Evolutionary conservation across 2,113 vertebrate species (phyloP), one percentile per base, ranked within the genome.

Genomic region (Xerus inauris): DNA sequence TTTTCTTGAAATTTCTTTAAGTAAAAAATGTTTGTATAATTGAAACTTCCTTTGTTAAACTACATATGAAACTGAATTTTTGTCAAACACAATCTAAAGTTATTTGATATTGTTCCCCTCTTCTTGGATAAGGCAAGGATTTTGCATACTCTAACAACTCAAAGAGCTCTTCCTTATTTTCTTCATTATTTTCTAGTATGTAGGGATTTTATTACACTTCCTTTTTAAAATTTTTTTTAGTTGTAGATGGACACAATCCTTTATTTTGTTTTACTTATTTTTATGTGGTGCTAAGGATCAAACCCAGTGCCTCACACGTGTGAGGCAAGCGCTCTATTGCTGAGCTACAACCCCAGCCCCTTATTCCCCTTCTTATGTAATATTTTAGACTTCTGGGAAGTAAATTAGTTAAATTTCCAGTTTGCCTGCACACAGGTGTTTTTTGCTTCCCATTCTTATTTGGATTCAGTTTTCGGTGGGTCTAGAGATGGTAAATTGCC

Each of bases 1-100:
- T 88, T 64, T 95, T 75, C 49, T 91, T 64, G 82, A 87, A 38
- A 38, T 90, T 64, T 90, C 62, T 75, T 69, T 35, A 92, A 76
- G 17, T 57, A 59, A 77, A 77, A 86, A 16, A 47, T 51, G 9
- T 7, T 71, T 10, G 86, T 51, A n/a, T 1, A 64, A n/a, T 5
- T 42, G 12, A 54, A 76, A 47, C 24, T 6, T 45, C 35, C 49
- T 84, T 86, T 59, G 30, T 83, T 42, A 91, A 59, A 28, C 19
- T 49, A 12, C 20, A 1, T 45, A 24, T 6, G 26, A 67, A 72
- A 35, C 40, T 47, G 30, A 17, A 19, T 47, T 51, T 64, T 73
- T 42, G 72, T 32, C 45, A 32, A 64, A 32, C 22, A 82, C 16
- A 92, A 65, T 57, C 28, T 6, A 6, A 67, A 76, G 4, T 51